phyloP scores from a whole-genome alignment of 2,113 vertebrate species.

The Ginglymostoma cirratum region DNA sequence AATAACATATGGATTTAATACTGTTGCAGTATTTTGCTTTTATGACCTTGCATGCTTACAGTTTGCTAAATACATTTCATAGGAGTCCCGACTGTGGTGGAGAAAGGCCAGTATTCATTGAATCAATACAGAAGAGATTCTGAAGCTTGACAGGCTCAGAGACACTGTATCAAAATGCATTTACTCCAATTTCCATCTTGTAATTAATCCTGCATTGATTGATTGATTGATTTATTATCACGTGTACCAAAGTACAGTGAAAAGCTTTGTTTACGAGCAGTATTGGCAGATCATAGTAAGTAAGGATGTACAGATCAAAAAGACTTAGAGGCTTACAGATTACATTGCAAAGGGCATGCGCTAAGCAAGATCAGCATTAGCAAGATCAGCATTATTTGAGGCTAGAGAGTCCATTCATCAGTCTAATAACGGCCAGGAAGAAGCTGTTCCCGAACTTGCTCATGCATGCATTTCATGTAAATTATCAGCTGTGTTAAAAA shows the following conservation, averaged over 20 bases:
- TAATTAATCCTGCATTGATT: slow-evolving; percentile 49
- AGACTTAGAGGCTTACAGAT: no score
- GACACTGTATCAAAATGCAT: slow-evolving; percentile 63
- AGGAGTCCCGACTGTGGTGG: slow-evolving; percentile 52
- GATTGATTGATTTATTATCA: no score
- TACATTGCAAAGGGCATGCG: no score
- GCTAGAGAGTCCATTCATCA: no score
- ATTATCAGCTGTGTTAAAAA: slow-evolving; percentile 51
- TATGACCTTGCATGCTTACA: not conserved
- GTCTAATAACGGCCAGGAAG: no score
- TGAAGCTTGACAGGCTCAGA: slow-evolving; percentile 62
- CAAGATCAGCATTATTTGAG: no score
- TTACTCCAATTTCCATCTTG: slow-evolving; percentile 77
- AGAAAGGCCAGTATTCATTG: slow-evolving; percentile 49
- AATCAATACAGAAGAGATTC: slow-evolving; percentile 63
- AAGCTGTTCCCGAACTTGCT: no score
- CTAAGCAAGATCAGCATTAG: no score
- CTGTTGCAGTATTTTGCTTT: slow-evolving; percentile 44
- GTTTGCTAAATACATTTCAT: slow-evolving; percentile 63
- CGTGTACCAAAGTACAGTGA: no score
- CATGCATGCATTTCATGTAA: slow-evolving; percentile 50
- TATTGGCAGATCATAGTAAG: no score
- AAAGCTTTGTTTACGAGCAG: no score
- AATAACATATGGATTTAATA: slow-evolving; percentile 39
- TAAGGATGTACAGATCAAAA: no score